phyloP scores from a whole-genome alignment of 2,797 vertebrate genomes.

The Margarornis squamiger region DNA sequence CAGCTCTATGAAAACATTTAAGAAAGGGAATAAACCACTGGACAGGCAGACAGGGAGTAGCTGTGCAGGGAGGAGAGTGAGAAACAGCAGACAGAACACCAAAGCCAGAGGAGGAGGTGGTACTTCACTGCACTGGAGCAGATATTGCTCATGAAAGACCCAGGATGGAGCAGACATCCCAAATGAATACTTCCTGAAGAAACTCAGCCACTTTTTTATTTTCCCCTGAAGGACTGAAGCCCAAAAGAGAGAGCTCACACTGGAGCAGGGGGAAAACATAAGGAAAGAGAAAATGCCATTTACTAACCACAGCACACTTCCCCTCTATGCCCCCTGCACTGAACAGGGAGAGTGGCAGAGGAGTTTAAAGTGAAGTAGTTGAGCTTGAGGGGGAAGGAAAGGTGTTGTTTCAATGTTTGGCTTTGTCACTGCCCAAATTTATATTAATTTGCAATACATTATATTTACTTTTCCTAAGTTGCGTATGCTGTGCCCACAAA shows the following conservation, averaged over 20 bases:
- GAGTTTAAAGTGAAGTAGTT: background rate
- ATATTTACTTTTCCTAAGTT: background rate
- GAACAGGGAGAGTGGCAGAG: background rate
- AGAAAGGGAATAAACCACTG: background rate
- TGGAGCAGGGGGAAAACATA: background rate
- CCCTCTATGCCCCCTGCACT: background rate
- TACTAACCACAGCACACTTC: background rate
- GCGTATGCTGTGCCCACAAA: background rate
- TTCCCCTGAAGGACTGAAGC: background rate
- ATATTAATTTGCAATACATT: background rate
- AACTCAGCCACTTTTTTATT: fast-evolving
- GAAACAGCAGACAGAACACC: background rate
- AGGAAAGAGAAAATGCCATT: background rate
- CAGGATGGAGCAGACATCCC: background rate
- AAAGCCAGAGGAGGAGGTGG: background rate
- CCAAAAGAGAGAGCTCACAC: background rate
- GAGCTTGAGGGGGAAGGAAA: background rate
- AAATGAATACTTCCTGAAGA: background rate
- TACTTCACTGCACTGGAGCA: background rate
- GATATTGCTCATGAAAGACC: background rate
- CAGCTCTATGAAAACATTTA: background rate
- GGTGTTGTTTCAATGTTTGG: background rate
- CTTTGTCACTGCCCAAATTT: background rate
- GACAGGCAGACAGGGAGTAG: background rate
- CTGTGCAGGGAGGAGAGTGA: background rate